Conservation (phyloP, 2,797 vertebrate species). For the Lacerta bilineata region DNA sequence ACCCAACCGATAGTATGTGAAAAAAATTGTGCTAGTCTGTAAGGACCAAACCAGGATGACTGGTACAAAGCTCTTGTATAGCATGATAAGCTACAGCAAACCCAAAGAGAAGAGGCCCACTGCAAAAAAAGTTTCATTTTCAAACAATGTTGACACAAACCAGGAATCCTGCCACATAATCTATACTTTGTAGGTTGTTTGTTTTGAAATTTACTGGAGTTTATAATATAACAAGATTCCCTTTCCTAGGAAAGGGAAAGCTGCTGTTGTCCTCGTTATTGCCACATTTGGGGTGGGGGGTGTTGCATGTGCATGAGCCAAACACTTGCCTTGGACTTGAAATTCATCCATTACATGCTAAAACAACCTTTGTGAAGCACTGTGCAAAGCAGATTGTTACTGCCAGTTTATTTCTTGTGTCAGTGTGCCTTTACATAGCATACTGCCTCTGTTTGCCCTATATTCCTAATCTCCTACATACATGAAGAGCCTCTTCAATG, state of each 20-base stretch:
- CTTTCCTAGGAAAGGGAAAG: too few relatives aligned
- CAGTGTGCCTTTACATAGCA: background rate
- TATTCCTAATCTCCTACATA: background rate
- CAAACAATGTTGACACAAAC: background rate
- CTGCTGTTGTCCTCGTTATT: background rate
- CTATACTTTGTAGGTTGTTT: too few relatives aligned
- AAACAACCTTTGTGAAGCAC: background rate
- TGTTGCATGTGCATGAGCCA: too few relatives aligned
- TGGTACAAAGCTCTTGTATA: background rate
- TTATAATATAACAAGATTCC: too few relatives aligned
- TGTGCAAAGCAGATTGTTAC: background rate
- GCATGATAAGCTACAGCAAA: background rate
- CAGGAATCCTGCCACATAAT: too few relatives aligned
- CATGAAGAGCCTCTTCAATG: constrained; percentile 5
- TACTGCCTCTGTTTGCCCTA: background rate
- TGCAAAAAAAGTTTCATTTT: background rate
- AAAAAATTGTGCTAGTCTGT: background rate
- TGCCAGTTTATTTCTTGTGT: background rate
- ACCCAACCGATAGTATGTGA: background rate
- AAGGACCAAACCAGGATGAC: background rate
- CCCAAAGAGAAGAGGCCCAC: background rate
- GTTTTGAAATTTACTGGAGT: too few relatives aligned
- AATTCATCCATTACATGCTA: background rate
- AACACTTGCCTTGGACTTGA: background rate
- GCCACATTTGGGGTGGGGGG: background rate